Conservation (phyloP, 2,797 vertebrate genomes). For the Chloroceryle inda region DNA sequence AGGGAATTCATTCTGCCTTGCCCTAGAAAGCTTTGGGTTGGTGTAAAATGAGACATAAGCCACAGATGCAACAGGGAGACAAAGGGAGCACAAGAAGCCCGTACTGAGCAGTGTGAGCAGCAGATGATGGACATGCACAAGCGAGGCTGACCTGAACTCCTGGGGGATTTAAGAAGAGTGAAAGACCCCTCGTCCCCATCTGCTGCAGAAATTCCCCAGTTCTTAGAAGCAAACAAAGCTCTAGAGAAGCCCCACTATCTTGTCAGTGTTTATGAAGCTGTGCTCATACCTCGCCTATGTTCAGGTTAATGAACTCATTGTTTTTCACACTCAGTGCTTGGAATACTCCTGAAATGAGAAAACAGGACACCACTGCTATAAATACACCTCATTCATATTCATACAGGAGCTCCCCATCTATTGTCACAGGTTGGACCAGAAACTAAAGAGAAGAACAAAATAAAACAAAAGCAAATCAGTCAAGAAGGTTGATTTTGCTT, state of each 20-base stretch:
- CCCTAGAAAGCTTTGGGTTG: neutral
- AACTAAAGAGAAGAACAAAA: neutral
- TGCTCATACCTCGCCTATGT: slow-evolving; percentile 77
- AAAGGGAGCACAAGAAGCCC: neutral
- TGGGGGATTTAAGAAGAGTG: neutral
- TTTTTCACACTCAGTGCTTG: slow-evolving; percentile 67
- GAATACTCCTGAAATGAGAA: slow-evolving; percentile 79
- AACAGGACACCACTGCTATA: neutral
- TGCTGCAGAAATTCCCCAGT: neutral
- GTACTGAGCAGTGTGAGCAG: neutral
- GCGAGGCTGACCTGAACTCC: neutral
- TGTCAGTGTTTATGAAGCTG: neutral
- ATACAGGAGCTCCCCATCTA: neutral
- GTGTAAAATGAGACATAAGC: neutral
- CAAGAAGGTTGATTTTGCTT: neutral
- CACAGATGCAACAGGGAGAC: neutral
- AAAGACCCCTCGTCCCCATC: neutral
- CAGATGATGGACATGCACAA: neutral
- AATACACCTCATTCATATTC: neutral
- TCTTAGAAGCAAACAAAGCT: neutral
- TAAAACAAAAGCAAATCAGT: neutral
- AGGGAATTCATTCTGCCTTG: neutral
- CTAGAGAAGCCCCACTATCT: neutral
- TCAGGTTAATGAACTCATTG: slow-evolving; percentile 77
- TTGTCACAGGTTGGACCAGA: neutral